Evolutionary conservation across 2,888 invertebrate genomes (phyloP).

Genomic region (Acanthopleura granulata): DNA sequence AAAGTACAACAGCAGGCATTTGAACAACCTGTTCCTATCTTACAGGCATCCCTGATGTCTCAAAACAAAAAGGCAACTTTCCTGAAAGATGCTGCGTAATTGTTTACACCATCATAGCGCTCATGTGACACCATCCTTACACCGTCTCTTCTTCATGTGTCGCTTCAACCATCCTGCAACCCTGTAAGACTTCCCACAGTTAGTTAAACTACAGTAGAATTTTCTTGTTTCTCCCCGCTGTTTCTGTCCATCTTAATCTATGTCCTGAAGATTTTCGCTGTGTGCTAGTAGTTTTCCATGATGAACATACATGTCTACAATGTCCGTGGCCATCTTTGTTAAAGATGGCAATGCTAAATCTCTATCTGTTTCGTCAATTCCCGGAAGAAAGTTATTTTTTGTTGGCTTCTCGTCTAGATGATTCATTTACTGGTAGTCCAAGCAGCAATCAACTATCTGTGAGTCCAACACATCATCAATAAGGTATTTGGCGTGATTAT

Average conservation of each 20-base stretch:
- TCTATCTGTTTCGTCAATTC: neutral
- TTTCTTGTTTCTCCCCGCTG: neutral
- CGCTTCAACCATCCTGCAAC: neutral
- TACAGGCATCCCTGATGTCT: constrained; percentile 7
- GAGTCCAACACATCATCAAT: constrained; percentile 16
- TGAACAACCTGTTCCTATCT: constrained; percentile 15
- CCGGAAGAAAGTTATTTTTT: neutral
- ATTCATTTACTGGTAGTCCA: neutral
- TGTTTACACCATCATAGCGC: neutral
- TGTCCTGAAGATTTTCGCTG: too few relatives aligned
- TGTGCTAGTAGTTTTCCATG: too few relatives aligned
- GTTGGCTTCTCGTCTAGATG: neutral
- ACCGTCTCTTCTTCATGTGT: neutral
- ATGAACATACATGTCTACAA: too few relatives aligned
- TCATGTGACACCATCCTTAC: neutral
- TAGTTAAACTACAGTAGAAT: neutral
- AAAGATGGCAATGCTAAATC: neutral
- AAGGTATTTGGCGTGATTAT: neutral
- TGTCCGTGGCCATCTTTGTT: neutral
- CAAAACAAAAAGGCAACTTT: constrained; percentile 4
- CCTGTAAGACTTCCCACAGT: constrained; percentile 3
- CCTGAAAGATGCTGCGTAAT: constrained; percentile 8
- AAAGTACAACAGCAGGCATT: constrained; percentile 3
- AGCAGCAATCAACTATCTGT: constrained; percentile 2
- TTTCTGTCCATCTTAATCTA: neutral